Evolutionary conservation across 1,140 invertebrate species (phyloP).

Genomic region (Brachionus calyciflorus): DNA sequence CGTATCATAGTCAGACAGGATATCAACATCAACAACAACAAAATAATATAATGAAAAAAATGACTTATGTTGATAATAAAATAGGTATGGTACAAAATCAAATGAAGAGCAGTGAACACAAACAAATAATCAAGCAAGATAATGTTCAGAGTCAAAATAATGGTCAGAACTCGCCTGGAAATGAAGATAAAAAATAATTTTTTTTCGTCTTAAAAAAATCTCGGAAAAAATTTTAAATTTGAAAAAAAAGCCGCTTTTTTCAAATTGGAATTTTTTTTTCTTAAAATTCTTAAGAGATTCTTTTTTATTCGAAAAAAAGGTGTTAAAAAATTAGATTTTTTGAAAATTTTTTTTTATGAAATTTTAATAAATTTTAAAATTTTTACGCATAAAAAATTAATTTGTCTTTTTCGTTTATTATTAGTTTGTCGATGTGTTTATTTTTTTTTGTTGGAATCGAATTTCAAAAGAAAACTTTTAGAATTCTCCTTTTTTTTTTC

Average conservation of each 20-base stretch:
- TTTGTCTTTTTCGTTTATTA: too few relatives aligned
- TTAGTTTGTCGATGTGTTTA: too few relatives aligned
- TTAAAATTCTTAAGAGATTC: background rate
- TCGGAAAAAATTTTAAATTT: background rate
- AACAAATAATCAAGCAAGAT: background rate
- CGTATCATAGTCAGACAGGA: background rate
- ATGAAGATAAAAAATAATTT: slow-evolving; percentile 6
- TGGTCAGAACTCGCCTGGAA: background rate
- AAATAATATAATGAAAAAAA: slow-evolving; percentile 18
- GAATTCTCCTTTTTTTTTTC: too few relatives aligned
- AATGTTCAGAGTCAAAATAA: background rate
- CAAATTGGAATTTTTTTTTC: too few relatives aligned
- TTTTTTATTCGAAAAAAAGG: too few relatives aligned
- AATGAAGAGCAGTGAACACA: background rate
- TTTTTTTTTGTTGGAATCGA: too few relatives aligned
- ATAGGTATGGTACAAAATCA: background rate
- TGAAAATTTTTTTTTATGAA: too few relatives aligned
- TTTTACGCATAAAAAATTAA: too few relatives aligned
- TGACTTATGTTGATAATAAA: background rate
- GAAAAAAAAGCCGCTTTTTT: slow-evolving; percentile 26
- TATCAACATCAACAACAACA: background rate
- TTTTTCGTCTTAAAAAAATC: too few relatives aligned
- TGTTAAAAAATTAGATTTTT: too few relatives aligned
- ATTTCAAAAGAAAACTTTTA: too few relatives aligned
- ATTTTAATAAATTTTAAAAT: too few relatives aligned